Percentiles rank a stretch among this genome's conserved stretches.
Conservation (phyloP, 2,888 invertebrate species). For the Alviniconcha strummeri region DNA sequence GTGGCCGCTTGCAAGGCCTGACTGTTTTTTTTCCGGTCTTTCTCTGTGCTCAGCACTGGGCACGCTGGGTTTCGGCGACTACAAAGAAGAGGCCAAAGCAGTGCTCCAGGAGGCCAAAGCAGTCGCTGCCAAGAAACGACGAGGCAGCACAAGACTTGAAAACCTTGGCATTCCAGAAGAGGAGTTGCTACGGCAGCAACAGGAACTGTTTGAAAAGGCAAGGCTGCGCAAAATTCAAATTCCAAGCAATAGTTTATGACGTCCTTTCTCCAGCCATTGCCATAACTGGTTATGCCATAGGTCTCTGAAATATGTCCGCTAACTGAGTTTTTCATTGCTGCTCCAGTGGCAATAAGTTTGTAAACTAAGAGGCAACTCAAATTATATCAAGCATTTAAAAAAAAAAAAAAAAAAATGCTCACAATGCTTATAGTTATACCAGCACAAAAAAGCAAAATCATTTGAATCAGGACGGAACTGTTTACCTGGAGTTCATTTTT, state of each 20-base stretch:
- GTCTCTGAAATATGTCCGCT: too few relatives aligned
- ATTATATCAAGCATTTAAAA: too few relatives aligned
- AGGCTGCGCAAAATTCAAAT: background rate
- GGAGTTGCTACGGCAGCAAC: conserved; percentile 95
- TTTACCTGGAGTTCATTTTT: too few relatives aligned
- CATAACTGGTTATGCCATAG: too few relatives aligned
- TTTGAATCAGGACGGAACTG: too few relatives aligned
- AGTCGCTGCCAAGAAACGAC: conserved; percentile 92
- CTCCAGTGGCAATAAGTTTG: background rate
- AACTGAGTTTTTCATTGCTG: background rate
- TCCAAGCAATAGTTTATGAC: too few relatives aligned
- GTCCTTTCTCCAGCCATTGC: background rate
- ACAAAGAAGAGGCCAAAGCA: conserved; percentile 94
- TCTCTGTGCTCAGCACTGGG: conserved; percentile 82
- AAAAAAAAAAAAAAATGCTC: too few relatives aligned
- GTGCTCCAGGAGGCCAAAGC: conserved; percentile 97
- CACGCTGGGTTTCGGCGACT: conserved; percentile 93
- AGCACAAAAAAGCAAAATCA: too few relatives aligned
- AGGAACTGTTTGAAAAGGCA: conserved; percentile 94
- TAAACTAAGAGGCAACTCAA: too few relatives aligned
- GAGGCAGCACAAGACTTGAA: conserved; percentile 96
- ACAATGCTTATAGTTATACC: too few relatives aligned
- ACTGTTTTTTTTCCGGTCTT: too few relatives aligned
- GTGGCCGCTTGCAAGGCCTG: too few relatives aligned
- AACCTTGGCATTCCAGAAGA: conserved; percentile 99